Evolutionary conservation across 2,797 vertebrate genomes (phyloP).

Genomic region (Lophotriccus pileatus): DNA sequence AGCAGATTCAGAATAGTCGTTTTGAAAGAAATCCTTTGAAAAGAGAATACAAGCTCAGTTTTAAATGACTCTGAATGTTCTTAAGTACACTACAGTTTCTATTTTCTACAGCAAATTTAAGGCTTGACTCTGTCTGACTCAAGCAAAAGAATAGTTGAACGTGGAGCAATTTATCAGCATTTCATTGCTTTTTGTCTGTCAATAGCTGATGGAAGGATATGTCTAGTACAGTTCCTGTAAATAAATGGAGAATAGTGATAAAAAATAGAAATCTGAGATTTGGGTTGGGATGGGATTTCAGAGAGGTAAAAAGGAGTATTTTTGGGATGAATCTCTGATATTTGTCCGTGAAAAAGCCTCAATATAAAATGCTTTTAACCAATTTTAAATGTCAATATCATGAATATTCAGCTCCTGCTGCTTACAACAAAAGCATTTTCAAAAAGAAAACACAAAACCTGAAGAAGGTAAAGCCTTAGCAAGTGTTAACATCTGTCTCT

Average conservation of each 20-base stretch:
- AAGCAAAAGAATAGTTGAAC: background rate
- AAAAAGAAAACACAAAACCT: background rate
- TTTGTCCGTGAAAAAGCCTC: background rate
- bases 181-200: background rate
- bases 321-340: background rate
- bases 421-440: background rate
- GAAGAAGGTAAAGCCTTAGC: background rate
- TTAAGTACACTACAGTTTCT: background rate
- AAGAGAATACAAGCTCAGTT: background rate
- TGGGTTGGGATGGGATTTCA: background rate
- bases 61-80: background rate
- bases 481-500: background rate
- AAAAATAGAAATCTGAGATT: background rate
- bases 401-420: constrained; percentile 15
- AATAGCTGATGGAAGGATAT: background rate
- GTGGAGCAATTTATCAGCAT: background rate
- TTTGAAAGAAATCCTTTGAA: background rate
- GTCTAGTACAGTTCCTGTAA: background rate
- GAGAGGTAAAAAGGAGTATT: background rate
- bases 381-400: background rate
- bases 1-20: background rate
- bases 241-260: background rate
- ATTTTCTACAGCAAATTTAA: background rate
- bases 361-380: background rate
- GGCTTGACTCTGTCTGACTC: background rate